Evolutionary conservation across 2,888 invertebrate genomes (phyloP).

Genomic region (Lamellibrachia satsuma): DNA sequence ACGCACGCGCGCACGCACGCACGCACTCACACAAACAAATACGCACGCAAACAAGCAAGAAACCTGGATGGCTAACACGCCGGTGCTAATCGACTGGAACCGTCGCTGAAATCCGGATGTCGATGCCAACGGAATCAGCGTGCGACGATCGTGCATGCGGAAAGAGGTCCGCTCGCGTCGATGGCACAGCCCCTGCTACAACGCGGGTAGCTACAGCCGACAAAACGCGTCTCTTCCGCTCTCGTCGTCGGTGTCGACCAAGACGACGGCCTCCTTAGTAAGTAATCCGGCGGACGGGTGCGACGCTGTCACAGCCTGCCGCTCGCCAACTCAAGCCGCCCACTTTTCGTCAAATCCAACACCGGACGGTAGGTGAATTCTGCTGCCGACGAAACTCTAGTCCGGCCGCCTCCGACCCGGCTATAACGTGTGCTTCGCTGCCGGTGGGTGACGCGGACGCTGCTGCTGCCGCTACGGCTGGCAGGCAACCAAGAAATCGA

Average conservation of each 20-base stretch:
- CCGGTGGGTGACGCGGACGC: not conserved
- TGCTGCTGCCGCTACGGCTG: not conserved
- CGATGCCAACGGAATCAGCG: not conserved
- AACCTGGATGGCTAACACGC: not conserved
- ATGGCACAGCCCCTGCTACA: not conserved
- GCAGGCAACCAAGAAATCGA: slow-evolving; percentile 9
- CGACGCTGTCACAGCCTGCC: not conserved
- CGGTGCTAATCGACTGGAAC: not conserved
- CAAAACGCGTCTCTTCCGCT: not conserved
- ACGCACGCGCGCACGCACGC: not conserved
- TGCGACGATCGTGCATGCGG: not conserved
- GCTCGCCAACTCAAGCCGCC: not conserved
- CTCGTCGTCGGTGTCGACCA: not conserved
- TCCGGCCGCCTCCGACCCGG: not conserved
- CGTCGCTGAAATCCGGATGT: not conserved
- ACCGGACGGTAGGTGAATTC: not conserved
- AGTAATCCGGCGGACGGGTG: not conserved
- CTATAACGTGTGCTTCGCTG: not conserved
- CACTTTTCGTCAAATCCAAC: not conserved
- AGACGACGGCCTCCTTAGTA: not conserved
- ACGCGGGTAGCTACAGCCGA: not conserved
- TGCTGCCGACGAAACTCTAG: slow-evolving; percentile 5
- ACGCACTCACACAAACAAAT: not conserved
- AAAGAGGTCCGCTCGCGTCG: not conserved
- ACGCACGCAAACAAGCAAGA: not conserved